Percentiles rank a stretch among this genome's conserved stretches.
These are phyloP conservation scores for Mesoligia furuncula DNA, from an alignment of 2,888 invertebrate genomes.

Conservation along the genomic window DNA sequence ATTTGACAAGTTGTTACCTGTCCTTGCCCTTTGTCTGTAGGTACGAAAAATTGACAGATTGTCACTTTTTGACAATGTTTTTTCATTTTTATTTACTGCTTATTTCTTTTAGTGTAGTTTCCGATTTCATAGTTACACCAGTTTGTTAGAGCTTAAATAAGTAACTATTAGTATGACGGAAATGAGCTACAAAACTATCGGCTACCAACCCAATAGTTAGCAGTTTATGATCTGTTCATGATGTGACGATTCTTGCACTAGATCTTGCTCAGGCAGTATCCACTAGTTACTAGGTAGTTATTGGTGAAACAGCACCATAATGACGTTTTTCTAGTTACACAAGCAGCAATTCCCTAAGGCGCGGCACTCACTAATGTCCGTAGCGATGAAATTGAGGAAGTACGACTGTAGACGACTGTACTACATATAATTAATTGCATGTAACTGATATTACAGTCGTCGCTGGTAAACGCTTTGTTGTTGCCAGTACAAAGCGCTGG, in stretches of 20 bases:
- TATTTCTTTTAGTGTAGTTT: not conserved
- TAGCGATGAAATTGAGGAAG: slow-evolving; percentile 58
- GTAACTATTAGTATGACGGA: slow-evolving; percentile 30
- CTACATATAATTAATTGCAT: slow-evolving; percentile 60
- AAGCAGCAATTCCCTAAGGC: slow-evolving; percentile 51
- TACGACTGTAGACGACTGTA: slow-evolving; percentile 54
- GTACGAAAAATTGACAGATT: too few relatives aligned
- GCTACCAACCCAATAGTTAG: slow-evolving; percentile 12
- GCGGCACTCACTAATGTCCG: slow-evolving; percentile 55
- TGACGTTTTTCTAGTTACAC: slow-evolving; percentile 54
- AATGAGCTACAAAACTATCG: slow-evolving; percentile 35
- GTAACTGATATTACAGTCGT: slow-evolving; percentile 58
- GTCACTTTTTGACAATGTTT: too few relatives aligned
- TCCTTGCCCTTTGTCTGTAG: too few relatives aligned
- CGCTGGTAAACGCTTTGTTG: slow-evolving; percentile 56
- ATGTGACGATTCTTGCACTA: slow-evolving; percentile 41
- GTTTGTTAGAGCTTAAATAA: not conserved
- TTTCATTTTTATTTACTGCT: too few relatives aligned
- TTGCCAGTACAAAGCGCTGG: slow-evolving; percentile 45
- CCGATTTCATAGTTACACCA: slow-evolving; percentile 24
- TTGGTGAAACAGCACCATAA: slow-evolving; percentile 33
- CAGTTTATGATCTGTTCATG: slow-evolving; percentile 40
- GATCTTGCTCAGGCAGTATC: slow-evolving; percentile 25
- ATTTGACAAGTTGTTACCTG: too few relatives aligned
- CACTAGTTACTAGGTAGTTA: slow-evolving; percentile 8